phyloP scores from a whole-genome alignment of 2,888 invertebrate genomes.

The Hydraecia micacea region DNA sequence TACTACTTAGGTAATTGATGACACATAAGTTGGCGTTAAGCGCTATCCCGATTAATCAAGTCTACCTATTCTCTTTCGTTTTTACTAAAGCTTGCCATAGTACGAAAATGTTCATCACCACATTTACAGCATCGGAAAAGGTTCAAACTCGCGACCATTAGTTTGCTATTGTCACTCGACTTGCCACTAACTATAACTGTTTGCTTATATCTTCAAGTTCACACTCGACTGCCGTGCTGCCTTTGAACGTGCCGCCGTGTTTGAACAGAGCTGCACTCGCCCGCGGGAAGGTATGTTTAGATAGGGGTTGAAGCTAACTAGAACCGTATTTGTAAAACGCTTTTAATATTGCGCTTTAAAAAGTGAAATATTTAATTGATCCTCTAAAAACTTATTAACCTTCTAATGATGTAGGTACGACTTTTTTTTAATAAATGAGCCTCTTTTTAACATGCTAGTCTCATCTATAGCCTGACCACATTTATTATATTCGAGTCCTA shows the following conservation, averaged over 20 bases:
- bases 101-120: too few species aligned
- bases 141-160: conserved; percentile 8
- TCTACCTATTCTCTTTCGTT: too few species aligned
- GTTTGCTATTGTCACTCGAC: conserved; percentile 32
- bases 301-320: conserved; percentile 40
- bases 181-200: conserved; percentile 54
- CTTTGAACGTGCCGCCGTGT: conserved; percentile 52
- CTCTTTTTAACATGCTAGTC: neutral
- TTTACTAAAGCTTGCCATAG: too few species aligned
- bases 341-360: neutral
- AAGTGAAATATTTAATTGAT: neutral
- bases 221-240: conserved; percentile 55
- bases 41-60: too few species aligned
- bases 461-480: too few species aligned
- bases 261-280: conserved; percentile 42
- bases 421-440: neutral
- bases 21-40: too few species aligned
- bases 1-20: too few species aligned
- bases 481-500: too few species aligned
- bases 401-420: neutral
- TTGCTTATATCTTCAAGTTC: conserved; percentile 50
- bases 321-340: conserved; percentile 15
- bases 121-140: neutral
- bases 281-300: conserved; percentile 32
- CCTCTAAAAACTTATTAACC: neutral